Base-by-base conservation (phyloP, 2,797 vertebrate species). In the Manis pentadactyla region DNA sequence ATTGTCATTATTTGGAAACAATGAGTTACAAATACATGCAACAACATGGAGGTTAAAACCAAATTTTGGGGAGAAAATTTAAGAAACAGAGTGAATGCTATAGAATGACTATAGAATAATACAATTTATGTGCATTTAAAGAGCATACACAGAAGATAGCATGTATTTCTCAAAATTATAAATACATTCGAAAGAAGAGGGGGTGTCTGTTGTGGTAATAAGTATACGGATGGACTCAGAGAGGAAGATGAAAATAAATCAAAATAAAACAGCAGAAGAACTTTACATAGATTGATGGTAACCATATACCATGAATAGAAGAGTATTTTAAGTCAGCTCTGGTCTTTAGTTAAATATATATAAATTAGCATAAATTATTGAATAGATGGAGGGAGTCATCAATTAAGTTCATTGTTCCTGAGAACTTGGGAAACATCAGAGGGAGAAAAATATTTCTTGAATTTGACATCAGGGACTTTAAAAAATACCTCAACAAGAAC, bases 101-200 rank as follows among this genome's bases (percentile, higher is more conserved):
- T 57, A 81, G 18, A 93, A 77, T 78, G 27, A 77, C 37, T 18
- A 71, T 64, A 81, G 9, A 10, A 53, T 9, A 57, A n/a, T 27
- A 51, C 0, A 75, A 34, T 93, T 31, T 68, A 19, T 64, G 9
- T 75, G 7, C n/a, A n/a, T 73, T 79, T 61, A 63, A 79, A 49
- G 12, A 88, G 29, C 18, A 37, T n/a, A 57, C 23, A 42, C 18
- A 97, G 39, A 81, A 46, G 14, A 42, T 1, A 53, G 15, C 29
- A 57, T 57, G 23, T 69, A 86, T 77, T 95, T 95, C 29, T 88
- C 23, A 66, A 91, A 92, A 73, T 46, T 66, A 19, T 51, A 46
- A 7, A 63, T 66, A 34, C 11, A 49, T 75, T 63, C 46, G 10
- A 46, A 46, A 46, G 46, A 8, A 61, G 1, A 66, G 13, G 63